Evolutionary conservation across 1,140 invertebrate species (phyloP).

Genomic region (Bombus polaris): DNA sequence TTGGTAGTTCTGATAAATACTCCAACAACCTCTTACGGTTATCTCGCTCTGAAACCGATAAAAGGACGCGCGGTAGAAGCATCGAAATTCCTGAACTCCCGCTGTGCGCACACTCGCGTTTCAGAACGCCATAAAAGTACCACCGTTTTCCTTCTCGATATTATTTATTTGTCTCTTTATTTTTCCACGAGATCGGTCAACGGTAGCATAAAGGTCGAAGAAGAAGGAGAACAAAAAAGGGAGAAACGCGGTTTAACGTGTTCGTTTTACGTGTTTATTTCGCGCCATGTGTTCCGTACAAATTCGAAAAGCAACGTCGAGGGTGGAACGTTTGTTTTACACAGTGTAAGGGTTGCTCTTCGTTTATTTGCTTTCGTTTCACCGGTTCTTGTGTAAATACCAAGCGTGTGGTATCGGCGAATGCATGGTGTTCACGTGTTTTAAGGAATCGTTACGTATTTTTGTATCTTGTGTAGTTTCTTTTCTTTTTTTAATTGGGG

Average conservation of each 20-base stretch:
- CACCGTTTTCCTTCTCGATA: slow-evolving; percentile 43
- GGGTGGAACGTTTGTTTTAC: slow-evolving; percentile 47
- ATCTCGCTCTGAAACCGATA: slow-evolving; percentile 14
- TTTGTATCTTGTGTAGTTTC: not conserved
- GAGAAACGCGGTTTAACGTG: not conserved
- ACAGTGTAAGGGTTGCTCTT: slow-evolving; percentile 2
- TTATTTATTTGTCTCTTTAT: slow-evolving; percentile 44
- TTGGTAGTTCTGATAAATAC: slow-evolving; percentile 27
- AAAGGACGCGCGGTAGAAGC: not conserved
- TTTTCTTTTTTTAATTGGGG: not conserved
- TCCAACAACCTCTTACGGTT: slow-evolving; percentile 1
- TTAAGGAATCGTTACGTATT: not conserved
- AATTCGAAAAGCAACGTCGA: slow-evolving; percentile 29
- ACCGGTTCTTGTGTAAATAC: slow-evolving; percentile 12
- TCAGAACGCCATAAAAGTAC: slow-evolving; percentile 11
- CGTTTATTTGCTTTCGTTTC: slow-evolving; percentile 10
- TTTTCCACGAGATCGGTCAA: slow-evolving; percentile 4
- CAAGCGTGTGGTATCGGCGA: no score
- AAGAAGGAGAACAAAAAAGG: not conserved
- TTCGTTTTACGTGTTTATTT: slow-evolving; percentile 37
- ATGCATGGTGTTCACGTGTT: not conserved
- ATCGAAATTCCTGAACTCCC: slow-evolving; percentile 57
- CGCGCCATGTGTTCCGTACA: slow-evolving; percentile 46
- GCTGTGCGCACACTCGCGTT: slow-evolving; percentile 37
- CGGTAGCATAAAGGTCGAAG: not conserved